Evolutionary conservation across 2,888 invertebrate species (phyloP).

Genomic region (Galeopsomyia nigrocyanea): DNA sequence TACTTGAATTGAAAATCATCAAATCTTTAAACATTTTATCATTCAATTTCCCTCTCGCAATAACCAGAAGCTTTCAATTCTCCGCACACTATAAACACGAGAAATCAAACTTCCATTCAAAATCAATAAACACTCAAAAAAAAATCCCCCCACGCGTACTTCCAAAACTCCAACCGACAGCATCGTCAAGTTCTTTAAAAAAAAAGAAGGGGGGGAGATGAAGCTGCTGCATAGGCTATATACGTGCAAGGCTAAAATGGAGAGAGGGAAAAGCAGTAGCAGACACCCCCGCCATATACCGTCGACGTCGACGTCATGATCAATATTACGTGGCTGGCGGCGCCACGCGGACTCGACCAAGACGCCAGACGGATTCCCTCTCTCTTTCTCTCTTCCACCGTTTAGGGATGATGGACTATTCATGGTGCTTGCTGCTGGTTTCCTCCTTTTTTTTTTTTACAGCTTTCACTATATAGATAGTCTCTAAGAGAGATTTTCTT

Average conservation of each 20-base stretch:
- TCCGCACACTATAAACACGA: no score
- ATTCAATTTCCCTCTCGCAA: no score
- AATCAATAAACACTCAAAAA: no score
- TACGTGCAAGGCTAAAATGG: neutral
- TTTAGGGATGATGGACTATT: neutral
- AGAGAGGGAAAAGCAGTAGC: slow-evolving; percentile 49
- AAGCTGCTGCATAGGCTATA: neutral
- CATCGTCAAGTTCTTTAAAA: neutral
- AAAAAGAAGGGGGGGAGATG: slow-evolving; percentile 5
- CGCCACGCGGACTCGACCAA: slow-evolving; percentile 24
- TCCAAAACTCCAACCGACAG: no score
- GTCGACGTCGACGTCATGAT: slow-evolving; percentile 63
- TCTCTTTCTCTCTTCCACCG: slow-evolving; percentile 26
- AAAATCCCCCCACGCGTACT: no score
- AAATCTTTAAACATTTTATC: no score
- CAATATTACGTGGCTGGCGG: slow-evolving; percentile 63
- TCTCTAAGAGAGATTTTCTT: no score
- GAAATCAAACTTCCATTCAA: no score
- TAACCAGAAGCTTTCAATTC: no score
- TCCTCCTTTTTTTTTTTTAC: slow-evolving; percentile 10
- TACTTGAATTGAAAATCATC: no score
- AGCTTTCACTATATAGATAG: no score
- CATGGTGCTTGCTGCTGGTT: slow-evolving; percentile 8
- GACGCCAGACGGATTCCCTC: neutral
- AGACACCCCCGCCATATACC: slow-evolving; percentile 63